A percentile compares a stretch with the other conserved stretches of the same genome.
Evolutionary conservation across 1,140 invertebrate genomes (phyloP).

Genomic region (Daktulosphaira vitifoliae): DNA sequence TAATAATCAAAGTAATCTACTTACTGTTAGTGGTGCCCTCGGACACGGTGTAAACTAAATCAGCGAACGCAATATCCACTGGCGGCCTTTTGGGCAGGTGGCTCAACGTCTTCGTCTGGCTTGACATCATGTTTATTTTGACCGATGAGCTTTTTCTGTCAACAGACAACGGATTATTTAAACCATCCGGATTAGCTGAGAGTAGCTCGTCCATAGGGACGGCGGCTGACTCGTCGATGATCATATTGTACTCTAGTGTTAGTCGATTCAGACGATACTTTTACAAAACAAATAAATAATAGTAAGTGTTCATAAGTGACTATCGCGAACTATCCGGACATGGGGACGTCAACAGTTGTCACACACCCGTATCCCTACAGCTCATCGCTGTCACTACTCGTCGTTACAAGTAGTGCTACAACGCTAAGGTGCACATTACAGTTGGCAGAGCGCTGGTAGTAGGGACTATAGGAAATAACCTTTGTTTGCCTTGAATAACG

Average conservation of each 20-base stretch:
- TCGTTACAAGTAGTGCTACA: too few species aligned
- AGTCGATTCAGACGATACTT: too few species aligned
- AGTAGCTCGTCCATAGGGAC: constrained; percentile 16
- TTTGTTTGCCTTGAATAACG: constrained; percentile 29
- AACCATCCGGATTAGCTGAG: background rate
- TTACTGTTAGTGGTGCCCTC: constrained; percentile 71
- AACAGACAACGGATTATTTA: constrained; percentile 25
- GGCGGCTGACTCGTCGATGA: constrained; percentile 16
- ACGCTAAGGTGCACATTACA: background rate
- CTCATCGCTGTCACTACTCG: constrained; percentile 12
- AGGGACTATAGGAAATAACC: constrained; percentile 32
- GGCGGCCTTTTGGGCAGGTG: constrained; percentile 75
- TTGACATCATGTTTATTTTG: constrained; percentile 40
- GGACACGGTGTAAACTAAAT: constrained; percentile 75
- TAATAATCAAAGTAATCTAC: too few species aligned
- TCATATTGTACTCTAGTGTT: too few species aligned
- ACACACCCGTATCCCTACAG: background rate
- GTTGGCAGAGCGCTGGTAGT: background rate
- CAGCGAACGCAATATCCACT: constrained; percentile 76
- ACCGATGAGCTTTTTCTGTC: constrained; percentile 37
- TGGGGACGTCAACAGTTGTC: too few species aligned
- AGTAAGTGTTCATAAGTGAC: too few species aligned
- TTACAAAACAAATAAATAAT: too few species aligned
- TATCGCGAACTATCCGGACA: too few species aligned
- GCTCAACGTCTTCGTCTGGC: constrained; percentile 62